Base-by-base conservation (phyloP, 1,140 invertebrate genomes). In the Drosophila lini region DNA sequence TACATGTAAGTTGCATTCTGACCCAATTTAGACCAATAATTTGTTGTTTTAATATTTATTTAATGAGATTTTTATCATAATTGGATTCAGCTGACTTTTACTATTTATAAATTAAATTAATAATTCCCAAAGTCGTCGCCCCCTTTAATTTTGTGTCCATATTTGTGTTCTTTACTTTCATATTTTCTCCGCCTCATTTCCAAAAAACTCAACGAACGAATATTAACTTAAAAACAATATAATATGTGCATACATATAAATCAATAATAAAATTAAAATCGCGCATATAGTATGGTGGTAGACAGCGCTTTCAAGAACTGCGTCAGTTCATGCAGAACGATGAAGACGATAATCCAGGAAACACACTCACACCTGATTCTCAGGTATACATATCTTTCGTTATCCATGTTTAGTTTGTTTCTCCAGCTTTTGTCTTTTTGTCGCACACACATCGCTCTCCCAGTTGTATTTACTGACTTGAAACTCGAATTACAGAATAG, bases 291-390 rank as follows among this genome's bases (percentile, higher is more conserved):
- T 91, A 75, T 94, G 74, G 93, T 94, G 74, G 93, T 50, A 93
- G 96, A 70, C 93, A 94, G 90, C 94, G 95, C 86, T 96, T 98
- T 92, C 94, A 96, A 82, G 97, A 98, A 93, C 93, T 98, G 45
- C 94, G 97, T 16, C 95, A 96, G 86, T 95, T 95, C 79, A 96
- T 97, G 94, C 96, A 97, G 93, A 96, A 95, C 10, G 96, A 97
- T 92, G 96, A 97, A 89, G 96, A 97, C 86, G 94, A 94, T 76
- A 93, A 93, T 90, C 92, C 92, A 75, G 93, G 94, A 71, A 94
- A 95, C 79, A 94, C 94, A 78, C 95, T 95, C 31, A 95, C 96
- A 50, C 95, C 96, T 10, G 96, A 97, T 88, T 97, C 96, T 92
- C 96, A 96, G 91, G 95, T 96, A 22, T 96, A 95, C 58, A 78